These are phyloP conservation scores for Crepidodera aurea DNA, from an alignment of 2,888 invertebrate species.

Conservation along the genomic window DNA sequence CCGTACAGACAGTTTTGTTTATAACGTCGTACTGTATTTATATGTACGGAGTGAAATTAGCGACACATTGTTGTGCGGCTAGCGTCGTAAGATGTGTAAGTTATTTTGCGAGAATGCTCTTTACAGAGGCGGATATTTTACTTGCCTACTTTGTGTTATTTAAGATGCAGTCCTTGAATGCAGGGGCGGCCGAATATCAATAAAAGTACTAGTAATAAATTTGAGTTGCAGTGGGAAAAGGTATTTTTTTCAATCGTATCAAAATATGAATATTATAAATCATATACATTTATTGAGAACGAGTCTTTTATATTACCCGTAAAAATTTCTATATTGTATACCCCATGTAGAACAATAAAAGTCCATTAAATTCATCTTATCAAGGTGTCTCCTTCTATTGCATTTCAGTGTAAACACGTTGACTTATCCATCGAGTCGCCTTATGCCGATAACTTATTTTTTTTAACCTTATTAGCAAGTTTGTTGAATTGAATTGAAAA, in stretches of 20 bases:
- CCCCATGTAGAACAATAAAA: too few species aligned
- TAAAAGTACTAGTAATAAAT: background rate
- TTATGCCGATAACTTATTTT: too few species aligned
- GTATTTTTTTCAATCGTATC: background rate
- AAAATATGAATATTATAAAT: too few species aligned
- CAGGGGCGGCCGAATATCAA: background rate
- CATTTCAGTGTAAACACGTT: too few species aligned
- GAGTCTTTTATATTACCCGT: too few species aligned
- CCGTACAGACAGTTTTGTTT: slow-evolving; percentile 33
- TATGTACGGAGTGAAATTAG: slow-evolving; percentile 44
- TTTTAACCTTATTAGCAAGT: too few species aligned
- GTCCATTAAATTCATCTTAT: too few species aligned
- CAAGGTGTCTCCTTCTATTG: too few species aligned
- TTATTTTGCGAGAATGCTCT: slow-evolving; percentile 45
- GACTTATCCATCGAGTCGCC: too few species aligned
- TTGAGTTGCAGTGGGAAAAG: background rate
- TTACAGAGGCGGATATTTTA: slow-evolving; percentile 43
- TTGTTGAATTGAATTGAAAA: too few species aligned
- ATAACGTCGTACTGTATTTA: slow-evolving; percentile 44
- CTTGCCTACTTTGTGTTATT: slow-evolving; percentile 33
- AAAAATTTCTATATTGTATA: too few species aligned
- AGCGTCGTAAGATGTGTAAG: slow-evolving; percentile 46
- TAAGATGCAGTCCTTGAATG: background rate
- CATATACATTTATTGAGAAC: too few species aligned
- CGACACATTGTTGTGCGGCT: slow-evolving; percentile 46